phyloP scores from a whole-genome alignment of 2,113 vertebrate species.

The Melierax canorus region DNA sequence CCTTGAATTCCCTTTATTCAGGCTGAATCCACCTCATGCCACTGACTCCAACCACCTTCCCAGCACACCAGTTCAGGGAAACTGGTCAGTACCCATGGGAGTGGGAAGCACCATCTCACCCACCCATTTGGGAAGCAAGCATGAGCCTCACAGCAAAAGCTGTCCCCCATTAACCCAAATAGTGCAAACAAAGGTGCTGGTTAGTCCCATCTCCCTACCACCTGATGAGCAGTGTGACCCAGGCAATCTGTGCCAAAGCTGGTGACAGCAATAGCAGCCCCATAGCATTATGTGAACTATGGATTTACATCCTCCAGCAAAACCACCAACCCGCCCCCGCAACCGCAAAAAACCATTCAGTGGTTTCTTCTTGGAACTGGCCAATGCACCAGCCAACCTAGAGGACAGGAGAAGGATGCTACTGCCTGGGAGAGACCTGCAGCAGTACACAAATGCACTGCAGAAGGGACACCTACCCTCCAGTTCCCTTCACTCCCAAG shows the following conservation, averaged over 20 bases:
- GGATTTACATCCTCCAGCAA: background rate
- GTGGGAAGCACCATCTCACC: background rate
- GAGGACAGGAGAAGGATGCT: background rate
- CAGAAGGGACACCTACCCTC: background rate
- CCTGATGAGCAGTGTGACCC: background rate
- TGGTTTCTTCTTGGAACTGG: background rate
- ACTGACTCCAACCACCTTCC: background rate
- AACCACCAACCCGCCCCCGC: background rate
- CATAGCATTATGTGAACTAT: background rate
- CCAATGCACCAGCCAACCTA: background rate
- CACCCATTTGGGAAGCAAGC: background rate
- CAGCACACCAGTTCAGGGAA: background rate
- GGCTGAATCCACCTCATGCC: background rate
- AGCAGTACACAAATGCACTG: background rate
- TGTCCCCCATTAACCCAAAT: background rate
- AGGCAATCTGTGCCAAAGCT: background rate
- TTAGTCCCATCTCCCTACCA: background rate
- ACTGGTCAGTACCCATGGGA: background rate
- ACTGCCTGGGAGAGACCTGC: background rate
- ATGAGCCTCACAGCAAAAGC: background rate
- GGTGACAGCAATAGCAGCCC: background rate
- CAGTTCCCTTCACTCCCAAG: background rate
- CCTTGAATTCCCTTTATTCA: background rate
- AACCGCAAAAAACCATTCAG: background rate
- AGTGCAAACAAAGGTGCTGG: background rate